Base-by-base conservation (phyloP, 2,797 vertebrate species). In the Schizothorax lantsangensis region DNA sequence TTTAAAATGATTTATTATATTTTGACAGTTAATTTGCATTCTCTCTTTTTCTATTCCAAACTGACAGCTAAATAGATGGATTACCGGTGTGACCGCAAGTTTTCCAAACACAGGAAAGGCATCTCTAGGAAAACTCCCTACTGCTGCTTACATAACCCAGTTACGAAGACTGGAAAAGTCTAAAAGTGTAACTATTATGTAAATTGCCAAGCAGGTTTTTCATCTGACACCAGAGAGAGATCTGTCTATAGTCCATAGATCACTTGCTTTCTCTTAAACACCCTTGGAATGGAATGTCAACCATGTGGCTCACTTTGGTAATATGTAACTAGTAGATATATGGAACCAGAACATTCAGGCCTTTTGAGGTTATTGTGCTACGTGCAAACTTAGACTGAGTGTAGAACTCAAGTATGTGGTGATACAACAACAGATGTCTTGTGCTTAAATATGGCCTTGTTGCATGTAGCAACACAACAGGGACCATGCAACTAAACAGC, bases 361-460 rank as follows among this genome's bases (percentile, higher is more conserved):
- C 36, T 72, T 83, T 57, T 73, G n/a, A 36, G 47, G 38, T 74
- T 62, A 71, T 80, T 85, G 73, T 49, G 45, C 40, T 66, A n/a
- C 33, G 23, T 81, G 59, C 68, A 81, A 47, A 79, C 64, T 59
- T 43, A 75, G 43, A 64, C 72, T 54, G 33, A 68, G 78, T 66
- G 40, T 49, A 54, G 69, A 19, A 75, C 54, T 40, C 43, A 81
- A 72, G 33, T 47, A 81, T 74, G 69, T 9, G 17, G 69, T 64
- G 43, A 75, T 81, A 81, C 75, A 86, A 74, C 69, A 74, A 86
- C 85, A 86, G 85, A 86, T 86, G 85, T 75, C 57, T 62, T 49
- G 68, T 66, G 57, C 68, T 81, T 86, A 47, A 81, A 81, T 85
- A 80, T 80, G 84, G 77, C 57, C 30, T 9, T 80, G 77, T 80